phyloP scores from a whole-genome alignment of 2,113 vertebrate species.

The Galeopterus variegatus region DNA sequence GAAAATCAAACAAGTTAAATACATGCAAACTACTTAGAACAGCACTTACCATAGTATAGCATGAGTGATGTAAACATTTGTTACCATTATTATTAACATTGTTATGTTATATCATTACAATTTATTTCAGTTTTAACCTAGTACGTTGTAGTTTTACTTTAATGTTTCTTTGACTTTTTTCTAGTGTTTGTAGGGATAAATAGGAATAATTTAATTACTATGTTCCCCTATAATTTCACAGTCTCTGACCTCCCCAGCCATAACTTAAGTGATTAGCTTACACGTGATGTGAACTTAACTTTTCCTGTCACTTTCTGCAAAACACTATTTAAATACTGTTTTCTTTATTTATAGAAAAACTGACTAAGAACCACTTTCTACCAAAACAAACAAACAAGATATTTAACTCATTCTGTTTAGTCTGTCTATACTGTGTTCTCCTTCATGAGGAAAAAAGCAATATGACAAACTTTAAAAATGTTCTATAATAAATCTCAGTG shows the following conservation, averaged over 20 bases:
- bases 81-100: background rate
- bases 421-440: background rate
- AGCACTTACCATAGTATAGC: background rate
- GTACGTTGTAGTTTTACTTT: background rate
- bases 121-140: background rate
- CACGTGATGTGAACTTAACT: background rate
- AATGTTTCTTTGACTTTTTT: background rate
- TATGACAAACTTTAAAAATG: background rate
- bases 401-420: slow-evolving; percentile 16
- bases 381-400: background rate
- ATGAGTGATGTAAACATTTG: slow-evolving; percentile 9
- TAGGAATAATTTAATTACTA: background rate
- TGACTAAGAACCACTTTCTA: background rate
- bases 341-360: slow-evolving; percentile 11
- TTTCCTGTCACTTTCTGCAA: background rate
- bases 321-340: slow-evolving; percentile 15
- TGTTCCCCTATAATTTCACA: background rate
- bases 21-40: background rate
- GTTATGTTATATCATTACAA: background rate
- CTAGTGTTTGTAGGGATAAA: background rate
- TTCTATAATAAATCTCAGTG: background rate
- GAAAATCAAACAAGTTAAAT: slow-evolving; percentile 45
- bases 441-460: background rate
- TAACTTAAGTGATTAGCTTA: background rate
- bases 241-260: background rate